Conservation (phyloP, 2,113 vertebrate species). For the Phyllostomus discolor region DNA sequence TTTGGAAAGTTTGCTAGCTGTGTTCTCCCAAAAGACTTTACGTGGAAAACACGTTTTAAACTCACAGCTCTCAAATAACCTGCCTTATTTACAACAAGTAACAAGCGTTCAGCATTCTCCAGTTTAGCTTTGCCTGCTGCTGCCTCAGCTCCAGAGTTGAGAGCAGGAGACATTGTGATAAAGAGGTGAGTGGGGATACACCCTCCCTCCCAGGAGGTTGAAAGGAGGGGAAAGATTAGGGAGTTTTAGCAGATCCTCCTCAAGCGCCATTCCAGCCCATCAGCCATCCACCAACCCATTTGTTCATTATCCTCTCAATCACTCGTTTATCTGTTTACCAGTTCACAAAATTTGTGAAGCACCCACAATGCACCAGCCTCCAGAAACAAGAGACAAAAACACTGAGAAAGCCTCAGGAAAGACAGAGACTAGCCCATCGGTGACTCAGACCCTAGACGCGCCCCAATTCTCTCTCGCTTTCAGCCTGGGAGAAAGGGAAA, state of each 20-base stretch:
- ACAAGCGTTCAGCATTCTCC: neutral
- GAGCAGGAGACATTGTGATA: neutral
- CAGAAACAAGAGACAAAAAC: neutral
- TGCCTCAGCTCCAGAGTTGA: neutral
- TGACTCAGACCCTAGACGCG: constrained; percentile 45
- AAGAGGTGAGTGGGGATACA: neutral
- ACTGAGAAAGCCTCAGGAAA: neutral
- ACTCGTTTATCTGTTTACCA: neutral
- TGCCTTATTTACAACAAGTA: neutral
- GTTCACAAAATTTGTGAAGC: neutral
- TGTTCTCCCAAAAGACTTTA: neutral
- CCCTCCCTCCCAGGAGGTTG: neutral
- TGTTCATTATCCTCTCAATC: neutral
- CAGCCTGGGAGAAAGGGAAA: neutral
- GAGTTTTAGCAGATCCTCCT: neutral
- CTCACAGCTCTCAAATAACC: neutral
- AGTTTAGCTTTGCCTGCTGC: neutral
- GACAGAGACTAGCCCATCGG: neutral
- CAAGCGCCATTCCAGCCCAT: neutral
- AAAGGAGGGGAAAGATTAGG: neutral
- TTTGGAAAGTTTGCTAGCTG: neutral
- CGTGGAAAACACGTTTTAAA: neutral
- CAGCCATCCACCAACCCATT: neutral
- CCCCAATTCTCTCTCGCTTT: neutral
- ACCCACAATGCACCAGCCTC: neutral